A percentile compares a stretch with the other conserved stretches of the same genome.
Conservation (phyloP, 2,888 invertebrate species). For the Buathra laborator region DNA sequence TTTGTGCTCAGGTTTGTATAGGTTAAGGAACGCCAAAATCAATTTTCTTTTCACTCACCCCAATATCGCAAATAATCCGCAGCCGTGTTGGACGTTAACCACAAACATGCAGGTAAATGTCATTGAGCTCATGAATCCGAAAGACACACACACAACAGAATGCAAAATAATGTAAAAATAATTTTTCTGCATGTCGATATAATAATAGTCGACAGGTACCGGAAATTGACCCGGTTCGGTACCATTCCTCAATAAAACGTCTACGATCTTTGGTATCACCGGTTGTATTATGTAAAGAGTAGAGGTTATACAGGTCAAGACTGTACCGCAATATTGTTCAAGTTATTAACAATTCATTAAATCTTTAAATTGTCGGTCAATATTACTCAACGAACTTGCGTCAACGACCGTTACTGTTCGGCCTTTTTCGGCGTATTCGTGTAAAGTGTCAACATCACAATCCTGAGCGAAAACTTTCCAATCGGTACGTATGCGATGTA, state of each 20-base stretch:
- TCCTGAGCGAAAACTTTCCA: no score
- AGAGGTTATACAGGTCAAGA: neutral
- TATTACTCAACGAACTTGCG: no score
- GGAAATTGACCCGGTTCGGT: neutral
- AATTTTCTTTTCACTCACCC: slow-evolving; percentile 26
- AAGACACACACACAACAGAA: neutral
- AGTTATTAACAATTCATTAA: no score
- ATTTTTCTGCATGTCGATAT: slow-evolving; percentile 16
- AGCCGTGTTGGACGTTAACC: slow-evolving; percentile 42
- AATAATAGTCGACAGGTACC: neutral
- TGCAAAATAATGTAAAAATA: neutral
- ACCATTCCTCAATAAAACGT: neutral
- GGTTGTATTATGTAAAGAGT: neutral
- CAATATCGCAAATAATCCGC: slow-evolving; percentile 49
- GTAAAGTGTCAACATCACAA: no score
- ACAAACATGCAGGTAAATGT: slow-evolving; percentile 39
- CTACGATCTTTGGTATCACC: neutral
- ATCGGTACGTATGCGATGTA: no score
- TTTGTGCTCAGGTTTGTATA: no score
- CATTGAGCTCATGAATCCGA: neutral
- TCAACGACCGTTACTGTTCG: no score
- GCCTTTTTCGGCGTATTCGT: no score
- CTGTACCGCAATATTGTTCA: neutral
- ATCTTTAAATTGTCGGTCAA: no score
- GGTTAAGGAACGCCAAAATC: no score